Percentiles rank a stretch among this genome's conserved stretches.
phyloP scores from a whole-genome alignment of 2,113 vertebrate species.

The Miniopterus natalensis region DNA sequence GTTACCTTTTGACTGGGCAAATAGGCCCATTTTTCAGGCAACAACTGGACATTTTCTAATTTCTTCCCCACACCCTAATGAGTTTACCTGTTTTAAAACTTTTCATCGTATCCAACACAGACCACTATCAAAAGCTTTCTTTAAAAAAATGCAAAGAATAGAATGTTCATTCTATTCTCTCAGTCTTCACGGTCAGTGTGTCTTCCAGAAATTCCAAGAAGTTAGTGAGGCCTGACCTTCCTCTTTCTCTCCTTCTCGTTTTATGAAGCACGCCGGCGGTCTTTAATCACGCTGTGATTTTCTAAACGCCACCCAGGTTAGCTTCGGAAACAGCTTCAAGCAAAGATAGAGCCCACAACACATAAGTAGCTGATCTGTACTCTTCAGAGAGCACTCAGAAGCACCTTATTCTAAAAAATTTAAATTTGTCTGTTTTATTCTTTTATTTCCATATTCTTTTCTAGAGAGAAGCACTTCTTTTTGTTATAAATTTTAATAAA shows the following conservation, averaged over 20 bases:
- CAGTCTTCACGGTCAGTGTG: constrained; percentile 64
- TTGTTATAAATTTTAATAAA: constrained; percentile 43
- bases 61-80: not conserved
- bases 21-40: not conserved
- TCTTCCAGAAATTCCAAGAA: constrained; percentile 82
- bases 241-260: constrained; percentile 64
- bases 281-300: constrained; percentile 70
- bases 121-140: constrained; percentile 14
- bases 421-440: not conserved
- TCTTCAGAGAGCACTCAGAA: not conserved
- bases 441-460: constrained; percentile 40
- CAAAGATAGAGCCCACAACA: constrained; percentile 37
- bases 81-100: constrained; percentile 34
- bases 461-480: constrained; percentile 42
- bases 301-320: constrained; percentile 73
- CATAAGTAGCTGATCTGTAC: not conserved
- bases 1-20: not conserved
- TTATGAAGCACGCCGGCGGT: constrained; percentile 66
- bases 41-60: not conserved
- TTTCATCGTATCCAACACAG: not conserved
- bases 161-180: constrained; percentile 63
- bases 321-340: constrained; percentile 57
- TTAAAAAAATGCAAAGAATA: constrained; percentile 55
- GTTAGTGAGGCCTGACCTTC: constrained; percentile 75
- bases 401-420: not conserved